Evolutionary conservation across 2,113 vertebrate species (phyloP), one percentile per base, ranked within the genome.

Genomic region (Malurus melanocephalus): DNA sequence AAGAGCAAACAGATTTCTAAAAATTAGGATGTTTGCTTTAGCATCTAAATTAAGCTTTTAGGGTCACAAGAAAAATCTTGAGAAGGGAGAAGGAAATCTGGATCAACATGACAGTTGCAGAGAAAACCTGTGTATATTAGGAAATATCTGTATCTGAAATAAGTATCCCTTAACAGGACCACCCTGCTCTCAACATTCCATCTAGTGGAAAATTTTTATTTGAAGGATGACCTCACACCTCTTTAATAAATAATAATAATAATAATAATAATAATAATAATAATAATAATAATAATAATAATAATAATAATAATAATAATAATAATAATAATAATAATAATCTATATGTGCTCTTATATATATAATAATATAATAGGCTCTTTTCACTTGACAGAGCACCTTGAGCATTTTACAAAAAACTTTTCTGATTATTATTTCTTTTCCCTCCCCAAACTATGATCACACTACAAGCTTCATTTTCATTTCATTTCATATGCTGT

Each of bases 1-100:
- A 62, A 69, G 51, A 72, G 72, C 93, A 94, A 93, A 90, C 16
- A 91, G 52, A 53, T 57, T 65, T 73, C 46, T 85, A 73, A 83
- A 91, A 75, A 73, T 73, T 42, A 42, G 74, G 51, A 74, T 46
- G 48, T 32, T 62, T 83, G 71, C 66, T 16, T 72, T 80, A 86
- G 53, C 72, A 74, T 62, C 51, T 60, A 55, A 90, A 62, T 94
- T 75, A 65, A 88, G 51, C 17, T 80, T n/a, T 61, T 43, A 13
- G 35, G 49, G 49, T 73, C 60, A 83, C 51, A 65, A 80, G 76
- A 74, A 88, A 66, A 3, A 60, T 35, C 40, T 60, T 53, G 53
- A 4, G 27, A 16, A 42, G 20, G 22, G 19, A 85, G 35, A 46
- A 45, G 35, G 19, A 51, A 5, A 61, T 53, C 17, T 45, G 32